Base-by-base conservation (phyloP, 1,140 invertebrate genomes). In the Drosophila cardini region DNA sequence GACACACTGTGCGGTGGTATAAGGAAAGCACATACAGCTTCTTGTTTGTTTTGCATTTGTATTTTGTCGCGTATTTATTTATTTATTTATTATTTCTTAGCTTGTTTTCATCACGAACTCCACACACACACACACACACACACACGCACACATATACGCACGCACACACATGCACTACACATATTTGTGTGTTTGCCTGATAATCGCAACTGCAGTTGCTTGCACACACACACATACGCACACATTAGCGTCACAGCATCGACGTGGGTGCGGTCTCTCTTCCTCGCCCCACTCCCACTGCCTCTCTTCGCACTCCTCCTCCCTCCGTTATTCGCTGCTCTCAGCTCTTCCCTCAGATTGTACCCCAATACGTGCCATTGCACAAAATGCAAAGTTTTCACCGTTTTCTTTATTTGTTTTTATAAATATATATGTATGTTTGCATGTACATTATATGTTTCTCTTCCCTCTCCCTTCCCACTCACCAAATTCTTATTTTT, bases 321-420 rank as follows among this genome's bases (percentile, higher is more conserved):
- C 57, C 0, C n/a, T 18, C 10, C 4, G 3, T 21, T 4, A 15
- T 21, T 5, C 21, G 4, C 32, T 16, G 18, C 10, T 8, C 36
- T 5, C 7, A 45, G 30, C 32, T 34, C 38, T n/a, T n/a, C n/a
- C n/a, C n/a, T n/a, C 36, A 34, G 38, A 61, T 62, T 62, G 57
- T 58, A 74, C 58, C 72, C 52, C 72, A 71, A 71, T 50, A 74
- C 75, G 75, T 77, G 75, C 46, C 75, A 69, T 58, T 62, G 71
- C 75, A 77, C 71, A 68, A 77, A 77, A 77, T 77, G 75, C 53
- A 63, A 74, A 77, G 75, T 77, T 77, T 77, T 73, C 64, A 62
- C 50, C 57, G 46, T 58, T 69, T 67, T 65, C 45, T 55, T 63
- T 64, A 26, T 75, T 32, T 32, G 16, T 13, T 43, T 38, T 40